phyloP scores from a whole-genome alignment of 2,113 vertebrate species.

The Tor tambroides region DNA sequence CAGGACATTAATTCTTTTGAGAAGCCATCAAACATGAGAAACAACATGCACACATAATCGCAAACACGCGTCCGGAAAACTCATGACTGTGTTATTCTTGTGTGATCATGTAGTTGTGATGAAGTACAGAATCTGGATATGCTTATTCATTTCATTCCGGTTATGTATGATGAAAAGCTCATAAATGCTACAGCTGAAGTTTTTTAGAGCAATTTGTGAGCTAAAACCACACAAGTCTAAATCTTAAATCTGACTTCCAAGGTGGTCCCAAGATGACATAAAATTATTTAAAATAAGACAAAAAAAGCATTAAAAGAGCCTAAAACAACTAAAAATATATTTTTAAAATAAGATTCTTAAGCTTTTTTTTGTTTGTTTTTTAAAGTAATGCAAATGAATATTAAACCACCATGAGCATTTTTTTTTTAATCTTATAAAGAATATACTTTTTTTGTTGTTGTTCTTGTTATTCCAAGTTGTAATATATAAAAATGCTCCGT shows the following conservation, averaged over 20 bases:
- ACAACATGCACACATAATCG: neutral
- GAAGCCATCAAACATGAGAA: neutral
- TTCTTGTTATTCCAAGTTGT: neutral
- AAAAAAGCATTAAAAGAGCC: neutral
- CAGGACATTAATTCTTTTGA: constrained; percentile 33
- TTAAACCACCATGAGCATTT: no score
- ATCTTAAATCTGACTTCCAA: neutral
- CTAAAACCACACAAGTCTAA: neutral
- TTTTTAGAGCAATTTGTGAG: neutral
- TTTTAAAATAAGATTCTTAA: no score
- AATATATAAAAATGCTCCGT: no score
- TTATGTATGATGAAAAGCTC: neutral
- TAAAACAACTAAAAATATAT: neutral
- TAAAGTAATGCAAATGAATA: no score
- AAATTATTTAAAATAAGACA: neutral
- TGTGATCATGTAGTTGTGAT: neutral
- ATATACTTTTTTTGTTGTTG: no score
- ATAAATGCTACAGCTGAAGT: neutral
- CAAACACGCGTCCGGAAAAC: neutral
- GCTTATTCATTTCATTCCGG: neutral
- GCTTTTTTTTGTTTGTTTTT: neutral
- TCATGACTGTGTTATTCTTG: neutral
- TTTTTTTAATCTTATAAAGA: no score
- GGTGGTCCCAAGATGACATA: neutral
- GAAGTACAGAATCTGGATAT: neutral